A percentile compares a stretch with the other conserved stretches of the same genome.
Conservation (phyloP, 2,888 invertebrate genomes). For the Junonia oenone region DNA sequence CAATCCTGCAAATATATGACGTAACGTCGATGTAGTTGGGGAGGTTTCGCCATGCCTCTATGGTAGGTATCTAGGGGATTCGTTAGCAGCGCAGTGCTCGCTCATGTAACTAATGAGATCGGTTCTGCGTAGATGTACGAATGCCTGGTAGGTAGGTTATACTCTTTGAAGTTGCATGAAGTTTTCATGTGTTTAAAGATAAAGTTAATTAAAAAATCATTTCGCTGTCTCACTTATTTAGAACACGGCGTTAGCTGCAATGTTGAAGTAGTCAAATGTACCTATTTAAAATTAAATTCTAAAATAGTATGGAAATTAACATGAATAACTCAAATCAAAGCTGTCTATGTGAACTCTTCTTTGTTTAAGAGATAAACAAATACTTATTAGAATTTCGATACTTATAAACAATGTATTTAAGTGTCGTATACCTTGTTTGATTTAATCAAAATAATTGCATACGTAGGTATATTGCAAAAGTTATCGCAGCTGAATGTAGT, state of each 20-base stretch:
- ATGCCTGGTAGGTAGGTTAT: constrained; percentile 7
- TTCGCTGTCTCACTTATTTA: neutral
- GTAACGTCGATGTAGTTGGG: constrained; percentile 2
- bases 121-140: constrained; percentile 19
- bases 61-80: constrained; percentile 9
- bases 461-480: neutral
- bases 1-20: constrained; percentile 5
- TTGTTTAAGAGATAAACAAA: too few species aligned
- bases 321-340: neutral
- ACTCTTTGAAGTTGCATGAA: constrained; percentile 20
- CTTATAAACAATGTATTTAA: neutral
- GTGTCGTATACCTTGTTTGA: too few species aligned
- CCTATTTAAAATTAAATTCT: neutral
- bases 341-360: too few species aligned
- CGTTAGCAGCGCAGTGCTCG: constrained; percentile 20
- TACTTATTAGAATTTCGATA: too few species aligned
- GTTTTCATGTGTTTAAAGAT: constrained; percentile 5
- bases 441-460: neutral
- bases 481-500: neutral
- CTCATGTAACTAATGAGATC: constrained; percentile 29
- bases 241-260: neutral
- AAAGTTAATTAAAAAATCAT: constrained; percentile 7
- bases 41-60: constrained; percentile 6
- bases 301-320: neutral
- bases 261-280: neutral